Evolutionary conservation across 2,888 invertebrate genomes (phyloP), one percentile per base, ranked within the genome.

Genomic region (Coenonympha arcania): DNA sequence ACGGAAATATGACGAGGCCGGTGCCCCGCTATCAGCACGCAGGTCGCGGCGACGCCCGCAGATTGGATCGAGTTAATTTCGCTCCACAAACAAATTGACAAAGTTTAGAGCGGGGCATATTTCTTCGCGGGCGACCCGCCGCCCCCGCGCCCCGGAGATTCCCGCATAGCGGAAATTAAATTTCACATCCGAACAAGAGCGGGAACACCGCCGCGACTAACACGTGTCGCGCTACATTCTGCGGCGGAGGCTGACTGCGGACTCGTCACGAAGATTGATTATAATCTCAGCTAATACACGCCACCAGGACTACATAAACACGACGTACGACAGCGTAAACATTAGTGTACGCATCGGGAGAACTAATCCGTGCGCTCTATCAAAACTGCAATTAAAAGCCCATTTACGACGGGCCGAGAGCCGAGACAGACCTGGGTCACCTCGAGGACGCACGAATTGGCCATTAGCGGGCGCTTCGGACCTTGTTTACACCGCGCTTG

Each of bases 41-140:
- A 72, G 77, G 77, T 79, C 79, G 78, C 67, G 66, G 72, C 65
- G 59, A 62, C 67, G 73, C 76, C 76, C 80, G 73, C 82, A 84
- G 86, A 85, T 85, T 83, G 82, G 85, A 85, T 85, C 85, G 82
- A 86, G 86, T 85, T 86, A 86, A 86, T 86, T 85, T 86, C 80
- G 75, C 83, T 83, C 82, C 81, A 85, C 85, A 86, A 86, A 86
- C 84, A 86, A 85, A 86, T 86, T 86, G 86, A 85, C 85, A 86
- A 86, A 86, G 85, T 86, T 86, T 83, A 83, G 76, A 85, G 79
- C 83, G 82, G 79, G 77, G 82, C 83, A 85, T 84, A 86, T 85
- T 85, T 86, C 84, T 86, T 84, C 79, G 72, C 74, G 71, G 66
- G 60, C 60, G 54, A 36, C 63, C 62, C 64, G 45, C 52, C 65